Conservation (phyloP, 2,888 invertebrate species). For the Campoplex capitator region DNA sequence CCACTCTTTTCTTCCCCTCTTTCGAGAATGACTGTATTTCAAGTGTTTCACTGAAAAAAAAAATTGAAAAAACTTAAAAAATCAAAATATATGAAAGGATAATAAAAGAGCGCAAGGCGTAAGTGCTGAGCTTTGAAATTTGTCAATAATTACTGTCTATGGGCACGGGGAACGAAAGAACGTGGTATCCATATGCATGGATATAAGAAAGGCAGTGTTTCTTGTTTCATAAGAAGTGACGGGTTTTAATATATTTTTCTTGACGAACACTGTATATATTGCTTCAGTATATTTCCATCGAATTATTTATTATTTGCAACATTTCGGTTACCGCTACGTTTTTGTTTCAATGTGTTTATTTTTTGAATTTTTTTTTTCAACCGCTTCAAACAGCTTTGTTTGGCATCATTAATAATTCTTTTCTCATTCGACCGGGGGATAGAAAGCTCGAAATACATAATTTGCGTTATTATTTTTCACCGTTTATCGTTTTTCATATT, state of each 20-base stretch:
- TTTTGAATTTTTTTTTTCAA: not conserved
- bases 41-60: slow-evolving; percentile 30
- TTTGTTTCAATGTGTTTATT: not conserved
- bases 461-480: not conserved
- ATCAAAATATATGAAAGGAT: not conserved
- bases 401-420: slow-evolving; percentile 3
- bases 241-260: not conserved
- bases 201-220: not conserved
- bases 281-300: not conserved
- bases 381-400: not conserved
- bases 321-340: not conserved
- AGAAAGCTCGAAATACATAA: not conserved
- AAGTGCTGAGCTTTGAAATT: slow-evolving; percentile 6
- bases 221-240: not conserved
- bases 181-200: not conserved
- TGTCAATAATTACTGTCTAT: slow-evolving; percentile 22
- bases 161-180: not conserved
- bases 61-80: not conserved
- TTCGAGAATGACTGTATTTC: slow-evolving; percentile 49
- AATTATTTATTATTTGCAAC: not conserved
- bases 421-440: not conserved
- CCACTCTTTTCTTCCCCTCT: slow-evolving; percentile 42
- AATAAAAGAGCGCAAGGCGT: not conserved
- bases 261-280: not conserved
- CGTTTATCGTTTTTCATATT: slow-evolving; percentile 7